Conservation (phyloP, 2,888 invertebrate genomes). For the Thymelicus acteon region DNA sequence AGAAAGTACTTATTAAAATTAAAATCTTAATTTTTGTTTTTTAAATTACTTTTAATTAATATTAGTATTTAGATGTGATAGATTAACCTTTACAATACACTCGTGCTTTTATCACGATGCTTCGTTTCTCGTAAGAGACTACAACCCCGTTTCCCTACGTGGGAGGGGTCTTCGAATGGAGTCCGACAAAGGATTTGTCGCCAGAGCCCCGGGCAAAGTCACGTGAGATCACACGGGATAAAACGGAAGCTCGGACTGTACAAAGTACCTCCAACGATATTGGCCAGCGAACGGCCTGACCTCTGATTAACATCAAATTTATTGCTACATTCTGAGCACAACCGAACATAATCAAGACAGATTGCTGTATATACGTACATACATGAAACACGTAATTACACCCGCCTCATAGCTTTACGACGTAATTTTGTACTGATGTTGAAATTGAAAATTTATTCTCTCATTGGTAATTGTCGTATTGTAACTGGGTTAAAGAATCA, state of each 20-base stretch:
- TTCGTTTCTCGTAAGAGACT: not conserved
- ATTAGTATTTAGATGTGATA: too few relatives aligned
- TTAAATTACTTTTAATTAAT: too few relatives aligned
- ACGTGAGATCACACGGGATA: conserved; percentile 48
- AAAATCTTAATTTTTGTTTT: too few relatives aligned
- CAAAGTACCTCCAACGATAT: conserved; percentile 45
- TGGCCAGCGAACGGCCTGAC: conserved; percentile 49
- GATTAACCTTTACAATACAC: not conserved
- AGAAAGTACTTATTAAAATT: too few relatives aligned
- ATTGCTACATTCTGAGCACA: conserved; percentile 57
- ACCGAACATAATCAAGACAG: conserved; percentile 62
- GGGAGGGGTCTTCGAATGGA: conserved; percentile 40
- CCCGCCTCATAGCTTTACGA: conserved; percentile 37
- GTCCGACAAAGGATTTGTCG: conserved; percentile 48
- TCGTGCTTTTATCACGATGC: conserved; percentile 14
- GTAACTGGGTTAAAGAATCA: conserved; percentile 42
- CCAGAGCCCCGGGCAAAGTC: conserved; percentile 40
- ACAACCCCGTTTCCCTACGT: conserved; percentile 2
- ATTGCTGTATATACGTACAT: conserved; percentile 44
- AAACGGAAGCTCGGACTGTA: conserved; percentile 43
- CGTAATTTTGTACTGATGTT: conserved; percentile 39
- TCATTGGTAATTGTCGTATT: conserved; percentile 41
- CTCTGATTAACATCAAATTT: conserved; percentile 61
- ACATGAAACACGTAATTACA: conserved; percentile 46
- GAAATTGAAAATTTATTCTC: conserved; percentile 48